Evolutionary conservation across 2,113 vertebrate genomes (phyloP).

Genomic region (Merops nubicus): DNA sequence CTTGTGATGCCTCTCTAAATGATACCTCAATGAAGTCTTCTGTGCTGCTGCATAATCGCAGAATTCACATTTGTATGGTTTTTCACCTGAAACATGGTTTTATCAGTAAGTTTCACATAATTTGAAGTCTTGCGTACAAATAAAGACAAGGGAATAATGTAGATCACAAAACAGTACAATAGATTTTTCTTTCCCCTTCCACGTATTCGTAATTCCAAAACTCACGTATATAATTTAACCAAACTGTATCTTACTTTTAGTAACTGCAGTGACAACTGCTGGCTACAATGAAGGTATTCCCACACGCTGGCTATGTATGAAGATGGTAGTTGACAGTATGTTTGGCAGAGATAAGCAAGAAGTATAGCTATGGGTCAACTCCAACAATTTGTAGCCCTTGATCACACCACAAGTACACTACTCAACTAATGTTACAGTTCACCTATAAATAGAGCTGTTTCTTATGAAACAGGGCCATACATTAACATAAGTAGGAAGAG

Average conservation of each 20-base stretch:
- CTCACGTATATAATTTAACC: background rate
- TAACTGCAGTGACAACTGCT: conserved; percentile 58
- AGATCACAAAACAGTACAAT: background rate
- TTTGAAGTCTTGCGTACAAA: background rate
- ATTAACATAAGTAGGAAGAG: background rate
- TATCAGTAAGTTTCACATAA: background rate
- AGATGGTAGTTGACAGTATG: background rate
- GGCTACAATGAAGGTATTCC: background rate
- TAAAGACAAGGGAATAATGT: background rate
- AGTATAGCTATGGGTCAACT: background rate
- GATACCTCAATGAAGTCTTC: conserved; percentile 95
- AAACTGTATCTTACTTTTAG: background rate
- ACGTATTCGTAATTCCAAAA: background rate
- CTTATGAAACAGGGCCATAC: background rate
- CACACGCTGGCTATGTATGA: background rate
- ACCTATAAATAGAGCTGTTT: background rate
- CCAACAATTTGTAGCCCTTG: background rate
- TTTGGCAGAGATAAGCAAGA: background rate
- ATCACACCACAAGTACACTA: background rate
- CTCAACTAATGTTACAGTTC: background rate
- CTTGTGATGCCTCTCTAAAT: conserved; percentile 93
- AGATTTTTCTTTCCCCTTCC: background rate
- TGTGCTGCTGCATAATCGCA: conserved; percentile 96
- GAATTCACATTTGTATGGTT: conserved; percentile 94
- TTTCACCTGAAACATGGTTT: conserved; percentile 86